Base-by-base conservation (phyloP, 2,797 vertebrate species). In the Craterocephalus amniculus region DNA sequence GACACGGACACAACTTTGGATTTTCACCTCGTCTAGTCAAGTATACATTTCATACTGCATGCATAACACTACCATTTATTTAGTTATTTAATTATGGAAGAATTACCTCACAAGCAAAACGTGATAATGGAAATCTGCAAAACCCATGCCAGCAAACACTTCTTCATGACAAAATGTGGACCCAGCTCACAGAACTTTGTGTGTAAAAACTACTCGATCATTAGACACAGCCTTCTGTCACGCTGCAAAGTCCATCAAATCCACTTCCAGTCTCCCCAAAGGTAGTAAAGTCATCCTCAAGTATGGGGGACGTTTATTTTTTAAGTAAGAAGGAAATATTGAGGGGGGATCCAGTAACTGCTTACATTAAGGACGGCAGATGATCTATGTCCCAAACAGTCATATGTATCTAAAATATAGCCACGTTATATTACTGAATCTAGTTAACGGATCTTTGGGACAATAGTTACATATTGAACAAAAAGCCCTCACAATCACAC, bases 401-500 rank as follows among this genome's bases (percentile, higher is more conserved):
- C n/a, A 48, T 22, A 48, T 22, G 20, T 48, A 22, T 48, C 20
- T 48, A n/a, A 48, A n/a, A 26, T 26, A 86, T 72, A 80, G 73
- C 69, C 61, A 73, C 75, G 83, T 78, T 61, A 85, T 78, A 63
- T 79, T 73, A 73, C 57, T 63, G 60, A 67, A 29, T 74, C 69
- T 83, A 77, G 74, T 79, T 75, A 29, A 87, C 60, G 72, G 67
- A 70, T 89, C 80, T 87, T 86, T 85, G 79, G 75, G 73, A 84
- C 58, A 74, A 73, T 27, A 16, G 56, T 83, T 83, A 84, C 83
- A 83, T 85, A 89, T 83, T 76, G 81, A 85, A 79, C 88, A 76
- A 78, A 71, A 72, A 67, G 69, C 48, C 82, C 81, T 84, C 73
- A 62, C 70, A 52, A 51, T 51, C 4, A 26, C 10, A 51, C 16